Conservation (phyloP, 2,113 vertebrate genomes). For the Tricholaema leucomelas region DNA sequence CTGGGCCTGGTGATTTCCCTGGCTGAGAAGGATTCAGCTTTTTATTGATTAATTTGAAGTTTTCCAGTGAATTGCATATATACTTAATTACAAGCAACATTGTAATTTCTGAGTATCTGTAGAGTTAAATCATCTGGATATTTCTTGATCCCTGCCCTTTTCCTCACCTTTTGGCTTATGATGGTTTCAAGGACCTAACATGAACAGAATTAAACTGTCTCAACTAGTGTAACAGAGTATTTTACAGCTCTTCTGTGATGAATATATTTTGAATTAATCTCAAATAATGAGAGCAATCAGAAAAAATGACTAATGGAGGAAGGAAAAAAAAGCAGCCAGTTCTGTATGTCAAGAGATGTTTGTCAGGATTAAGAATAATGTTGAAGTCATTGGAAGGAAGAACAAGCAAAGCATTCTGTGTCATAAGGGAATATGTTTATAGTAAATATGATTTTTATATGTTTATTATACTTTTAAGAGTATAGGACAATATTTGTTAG, state of each 20-base stretch:
- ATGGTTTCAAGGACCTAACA: background rate
- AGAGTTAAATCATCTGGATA: background rate
- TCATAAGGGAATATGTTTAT: background rate
- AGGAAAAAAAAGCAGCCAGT: background rate
- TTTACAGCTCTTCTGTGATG: background rate
- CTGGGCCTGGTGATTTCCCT: background rate
- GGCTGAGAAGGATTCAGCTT: background rate
- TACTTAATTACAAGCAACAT: background rate
- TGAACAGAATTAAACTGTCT: background rate
- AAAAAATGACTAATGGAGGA: background rate
- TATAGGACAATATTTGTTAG: background rate
- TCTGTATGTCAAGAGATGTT: background rate
- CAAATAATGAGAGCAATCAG: background rate
- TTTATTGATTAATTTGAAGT: background rate
- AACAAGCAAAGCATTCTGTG: background rate
- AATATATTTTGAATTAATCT: background rate
- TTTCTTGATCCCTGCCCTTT: background rate
- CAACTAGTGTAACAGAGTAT: background rate
- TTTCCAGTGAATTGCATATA: background rate
- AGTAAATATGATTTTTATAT: background rate
- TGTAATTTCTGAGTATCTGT: background rate
- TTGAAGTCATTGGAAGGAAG: background rate
- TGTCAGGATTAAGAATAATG: background rate
- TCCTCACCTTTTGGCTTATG: background rate
- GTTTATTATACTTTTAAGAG: background rate